A percentile compares a stretch with the other conserved stretches of the same genome.
These are phyloP conservation scores for Fissipunctia ypsillon DNA, from an alignment of 2,888 invertebrate species.

Conservation along the genomic window DNA sequence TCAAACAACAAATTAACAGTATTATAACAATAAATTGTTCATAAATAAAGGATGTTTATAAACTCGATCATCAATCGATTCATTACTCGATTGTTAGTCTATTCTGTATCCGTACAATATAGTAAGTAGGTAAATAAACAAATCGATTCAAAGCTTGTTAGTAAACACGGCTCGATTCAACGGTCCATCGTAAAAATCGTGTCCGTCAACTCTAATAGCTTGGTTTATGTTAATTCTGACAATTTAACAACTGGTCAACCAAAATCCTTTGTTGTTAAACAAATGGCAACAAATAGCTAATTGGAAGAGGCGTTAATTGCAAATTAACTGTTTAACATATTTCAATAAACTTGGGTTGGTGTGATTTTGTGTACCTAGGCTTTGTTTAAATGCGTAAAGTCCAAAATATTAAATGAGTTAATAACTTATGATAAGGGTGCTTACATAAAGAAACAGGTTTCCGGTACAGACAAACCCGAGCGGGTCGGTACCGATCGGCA, in stretches of 20 bases:
- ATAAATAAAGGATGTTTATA: slow-evolving; percentile 22
- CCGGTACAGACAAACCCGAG: too few species aligned
- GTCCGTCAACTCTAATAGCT: slow-evolving; percentile 21
- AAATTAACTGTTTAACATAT: slow-evolving; percentile 22
- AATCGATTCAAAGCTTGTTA: slow-evolving; percentile 38
- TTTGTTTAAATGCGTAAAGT: slow-evolving; percentile 1
- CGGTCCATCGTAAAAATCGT: slow-evolving; percentile 35
- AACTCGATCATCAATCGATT: slow-evolving; percentile 19
- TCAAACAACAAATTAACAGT: neutral
- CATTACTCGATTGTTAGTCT: slow-evolving; percentile 12
- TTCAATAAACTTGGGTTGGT: slow-evolving; percentile 6
- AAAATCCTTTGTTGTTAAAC: slow-evolving; percentile 32
- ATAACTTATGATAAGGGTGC: too few species aligned
- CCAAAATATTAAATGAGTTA: neutral
- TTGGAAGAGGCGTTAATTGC: slow-evolving; percentile 45
- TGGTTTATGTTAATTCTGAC: slow-evolving; percentile 26
- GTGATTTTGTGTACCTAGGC: slow-evolving; percentile 1
- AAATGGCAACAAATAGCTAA: slow-evolving; percentile 33
- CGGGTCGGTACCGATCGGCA: too few species aligned
- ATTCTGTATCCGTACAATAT: slow-evolving; percentile 3
- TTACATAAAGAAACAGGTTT: too few species aligned
- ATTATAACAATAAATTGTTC: slow-evolving; percentile 24
- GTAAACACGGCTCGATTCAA: slow-evolving; percentile 38
- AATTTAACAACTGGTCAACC: slow-evolving; percentile 25
- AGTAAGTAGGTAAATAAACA: slow-evolving; percentile 32